Base-by-base conservation (phyloP, 2,888 invertebrate genomes). In the Ernsta delagoae region DNA sequence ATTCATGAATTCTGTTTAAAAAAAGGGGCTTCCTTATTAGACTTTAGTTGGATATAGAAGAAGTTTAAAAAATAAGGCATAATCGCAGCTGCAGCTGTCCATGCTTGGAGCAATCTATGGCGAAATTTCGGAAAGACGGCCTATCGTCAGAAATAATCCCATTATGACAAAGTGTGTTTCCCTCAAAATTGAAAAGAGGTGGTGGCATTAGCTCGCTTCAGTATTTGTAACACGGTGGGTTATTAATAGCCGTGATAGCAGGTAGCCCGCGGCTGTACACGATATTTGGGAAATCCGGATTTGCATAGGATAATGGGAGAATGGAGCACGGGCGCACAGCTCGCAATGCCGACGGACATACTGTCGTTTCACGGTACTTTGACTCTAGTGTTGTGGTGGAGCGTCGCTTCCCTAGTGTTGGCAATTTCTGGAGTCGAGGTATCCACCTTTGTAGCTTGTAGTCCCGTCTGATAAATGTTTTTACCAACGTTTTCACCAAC, bases 271-370 rank as follows among this genome's bases (percentile, higher is more conserved):
- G 88, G 90, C 86, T 77, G 76, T 81, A 83, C 86, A 86, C 87
- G 89, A 87, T 90, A 88, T 92, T 91, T 89, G 86, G 88, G 86
- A 86, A 89, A 90, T 88, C 87, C 89, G 89, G 88, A 90, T 92
- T 92, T 91, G 91, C 91, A 92, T 91, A 90, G 89, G 87, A 89
- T 92, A 90, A 92, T 92, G 83, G 88, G 75, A 79, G 79, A 77
- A 78, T 79, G 78, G 68, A 69, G 69, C 50, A 75, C 77, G 77
- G 64, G 76, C 82, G 83, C 83, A 83, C 83, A 82, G 75, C 77
- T 75, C 75, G 79, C 83, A 81, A 80, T 80, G 82, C 81, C 82
- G 78, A 78, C 78, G 75, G 63, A 63, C 69, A 69, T 69, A 69
- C 63, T 69, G 69, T 63, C 68, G 68, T 69, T 69, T 63, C 63